Conservation (phyloP, 1,140 invertebrate genomes). For the Ruditapes philippinarum region DNA sequence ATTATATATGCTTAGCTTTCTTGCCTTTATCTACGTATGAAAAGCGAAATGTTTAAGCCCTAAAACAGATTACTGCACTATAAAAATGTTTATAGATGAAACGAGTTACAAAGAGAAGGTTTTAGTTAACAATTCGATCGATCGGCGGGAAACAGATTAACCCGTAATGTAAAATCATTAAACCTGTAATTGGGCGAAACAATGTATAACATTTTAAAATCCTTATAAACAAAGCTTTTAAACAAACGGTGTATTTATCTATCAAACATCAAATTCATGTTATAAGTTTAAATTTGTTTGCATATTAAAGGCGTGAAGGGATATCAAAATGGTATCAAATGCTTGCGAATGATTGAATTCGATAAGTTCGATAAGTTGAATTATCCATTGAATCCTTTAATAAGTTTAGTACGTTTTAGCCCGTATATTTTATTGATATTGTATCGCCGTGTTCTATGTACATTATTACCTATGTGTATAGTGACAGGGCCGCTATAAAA, state of each 20-base stretch:
- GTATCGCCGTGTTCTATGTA: not conserved
- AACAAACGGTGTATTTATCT: constrained; percentile 44
- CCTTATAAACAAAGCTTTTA: constrained; percentile 12
- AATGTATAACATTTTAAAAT: constrained; percentile 33
- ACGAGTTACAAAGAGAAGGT: too few relatives aligned
- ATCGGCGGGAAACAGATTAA: not conserved
- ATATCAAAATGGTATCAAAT: constrained; percentile 42
- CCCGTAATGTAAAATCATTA: constrained; percentile 12
- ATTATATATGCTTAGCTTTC: too few relatives aligned
- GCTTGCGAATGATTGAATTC: constrained; percentile 5
- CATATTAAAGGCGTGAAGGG: constrained; percentile 11
- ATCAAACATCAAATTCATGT: constrained; percentile 25
- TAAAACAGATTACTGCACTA: too few relatives aligned
- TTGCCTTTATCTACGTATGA: too few relatives aligned
- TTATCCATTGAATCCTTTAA: not conserved
- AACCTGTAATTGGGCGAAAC: constrained; percentile 25
- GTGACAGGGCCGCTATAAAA: not conserved
- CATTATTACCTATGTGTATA: constrained; percentile 6
- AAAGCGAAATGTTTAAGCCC: too few relatives aligned
- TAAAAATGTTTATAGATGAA: too few relatives aligned
- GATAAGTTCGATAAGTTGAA: constrained; percentile 15
- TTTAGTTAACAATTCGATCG: too few relatives aligned
- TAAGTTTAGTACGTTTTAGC: not conserved
- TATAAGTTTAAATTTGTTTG: constrained; percentile 32
- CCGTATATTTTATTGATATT: not conserved